Evolutionary conservation across 2,888 invertebrate genomes (phyloP).

Genomic region (Phaedon cochleariae): DNA sequence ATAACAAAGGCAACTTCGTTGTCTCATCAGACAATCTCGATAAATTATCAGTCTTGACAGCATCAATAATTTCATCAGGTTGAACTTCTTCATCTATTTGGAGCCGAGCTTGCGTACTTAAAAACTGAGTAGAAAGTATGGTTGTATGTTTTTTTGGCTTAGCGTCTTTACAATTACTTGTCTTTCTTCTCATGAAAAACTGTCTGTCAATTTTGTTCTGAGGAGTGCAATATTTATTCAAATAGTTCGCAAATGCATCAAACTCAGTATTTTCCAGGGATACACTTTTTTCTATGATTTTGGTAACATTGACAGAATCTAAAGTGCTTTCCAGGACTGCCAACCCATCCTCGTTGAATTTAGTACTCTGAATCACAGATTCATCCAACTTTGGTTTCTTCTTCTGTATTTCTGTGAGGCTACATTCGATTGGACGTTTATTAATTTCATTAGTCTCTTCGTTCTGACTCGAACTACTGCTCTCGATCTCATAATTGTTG

Average conservation of each 20-base stretch:
- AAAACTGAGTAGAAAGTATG: slow-evolving; percentile 46
- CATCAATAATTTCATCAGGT: slow-evolving; percentile 16
- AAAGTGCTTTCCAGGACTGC: slow-evolving; percentile 36
- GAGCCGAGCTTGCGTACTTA: slow-evolving; percentile 49
- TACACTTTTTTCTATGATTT: slow-evolving; percentile 15
- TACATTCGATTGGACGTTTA: slow-evolving; percentile 11
- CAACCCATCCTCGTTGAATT: slow-evolving; percentile 17
- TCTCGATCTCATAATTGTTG: background rate
- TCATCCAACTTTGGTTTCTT: slow-evolving; percentile 23
- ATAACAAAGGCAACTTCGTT: slow-evolving; percentile 2
- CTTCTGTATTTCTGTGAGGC: background rate
- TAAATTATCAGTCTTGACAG: background rate
- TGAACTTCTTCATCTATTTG: slow-evolving; percentile 44
- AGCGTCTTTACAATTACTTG: slow-evolving; percentile 14
- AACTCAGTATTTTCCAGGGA: slow-evolving; percentile 28
- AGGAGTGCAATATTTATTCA: slow-evolving; percentile 26
- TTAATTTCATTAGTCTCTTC: background rate
- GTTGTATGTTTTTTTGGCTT: slow-evolving; percentile 9
- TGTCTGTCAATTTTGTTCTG: slow-evolving; percentile 1
- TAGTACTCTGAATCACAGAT: background rate
- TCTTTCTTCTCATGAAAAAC: slow-evolving; percentile 10
- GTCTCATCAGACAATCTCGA: background rate
- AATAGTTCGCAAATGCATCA: slow-evolving; percentile 46
- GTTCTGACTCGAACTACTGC: background rate
- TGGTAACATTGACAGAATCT: slow-evolving; percentile 28